Conservation (phyloP, 2,888 invertebrate genomes). For the Pristionchus japonicus region DNA sequence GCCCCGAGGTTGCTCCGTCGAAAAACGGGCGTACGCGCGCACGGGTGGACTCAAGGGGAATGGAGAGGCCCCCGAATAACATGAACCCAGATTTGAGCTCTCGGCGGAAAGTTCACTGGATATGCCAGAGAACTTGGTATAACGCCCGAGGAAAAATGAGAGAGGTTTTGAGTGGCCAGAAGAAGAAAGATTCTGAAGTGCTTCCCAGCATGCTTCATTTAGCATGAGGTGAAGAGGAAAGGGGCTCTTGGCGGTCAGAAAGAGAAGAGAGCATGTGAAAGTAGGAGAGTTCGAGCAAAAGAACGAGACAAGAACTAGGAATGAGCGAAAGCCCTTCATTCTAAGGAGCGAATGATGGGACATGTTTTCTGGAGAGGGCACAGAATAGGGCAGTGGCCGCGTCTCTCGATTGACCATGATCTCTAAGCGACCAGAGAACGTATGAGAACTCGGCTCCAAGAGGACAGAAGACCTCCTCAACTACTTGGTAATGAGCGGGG, state of each 20-base stretch:
- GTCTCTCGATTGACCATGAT: background rate
- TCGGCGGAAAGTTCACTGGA: slow-evolving; percentile 5
- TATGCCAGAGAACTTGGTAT: background rate
- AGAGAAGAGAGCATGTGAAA: background rate
- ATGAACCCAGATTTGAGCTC: background rate
- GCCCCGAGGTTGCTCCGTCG: background rate
- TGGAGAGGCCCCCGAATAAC: background rate
- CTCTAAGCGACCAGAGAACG: background rate
- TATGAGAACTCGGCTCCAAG: background rate
- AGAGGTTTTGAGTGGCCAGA: background rate
- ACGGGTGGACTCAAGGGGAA: background rate
- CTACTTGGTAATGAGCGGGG: background rate
- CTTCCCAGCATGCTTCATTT: slow-evolving; percentile 11
- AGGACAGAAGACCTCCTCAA: background rate
- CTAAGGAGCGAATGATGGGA: slow-evolving; percentile 4
- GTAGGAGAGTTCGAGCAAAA: too few relatives aligned
- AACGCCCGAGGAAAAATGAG: background rate
- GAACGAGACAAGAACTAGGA: background rate
- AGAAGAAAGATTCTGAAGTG: background rate
- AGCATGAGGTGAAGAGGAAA: background rate
- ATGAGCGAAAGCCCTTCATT: background rate
- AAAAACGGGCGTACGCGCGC: background rate
- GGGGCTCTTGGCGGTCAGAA: background rate
- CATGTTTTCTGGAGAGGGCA: background rate
- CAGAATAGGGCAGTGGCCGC: background rate